phyloP scores from a whole-genome alignment of 2,113 vertebrate genomes.

The Atrichornis clamosus region DNA sequence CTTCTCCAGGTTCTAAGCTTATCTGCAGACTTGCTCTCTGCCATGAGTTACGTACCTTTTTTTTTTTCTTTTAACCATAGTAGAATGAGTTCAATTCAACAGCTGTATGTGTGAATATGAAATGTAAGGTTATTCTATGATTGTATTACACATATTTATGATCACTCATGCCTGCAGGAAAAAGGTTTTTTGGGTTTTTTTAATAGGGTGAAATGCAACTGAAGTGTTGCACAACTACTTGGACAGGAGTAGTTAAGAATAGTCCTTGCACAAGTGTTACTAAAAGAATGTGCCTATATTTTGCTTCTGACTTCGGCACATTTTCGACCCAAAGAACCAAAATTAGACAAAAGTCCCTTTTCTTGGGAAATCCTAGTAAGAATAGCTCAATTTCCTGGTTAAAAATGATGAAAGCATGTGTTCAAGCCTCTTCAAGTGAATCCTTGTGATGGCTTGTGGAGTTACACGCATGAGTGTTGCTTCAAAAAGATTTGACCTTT shows the following conservation, averaged over 20 bases:
- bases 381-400: not conserved
- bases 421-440: not conserved
- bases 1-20: not conserved
- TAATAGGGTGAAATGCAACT: not conserved
- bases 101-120: not conserved
- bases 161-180: not conserved
- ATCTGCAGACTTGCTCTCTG: not conserved
- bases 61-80: not conserved
- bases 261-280: not conserved
- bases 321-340: not conserved
- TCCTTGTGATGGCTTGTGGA: not conserved
- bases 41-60: not conserved
- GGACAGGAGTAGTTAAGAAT: not conserved
- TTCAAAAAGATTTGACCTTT: not conserved
- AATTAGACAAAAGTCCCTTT: not conserved
- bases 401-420: not conserved
- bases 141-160: not conserved
- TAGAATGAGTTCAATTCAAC: not conserved
- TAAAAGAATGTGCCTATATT: not conserved
- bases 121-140: not conserved
- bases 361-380: not conserved
- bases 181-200: not conserved
- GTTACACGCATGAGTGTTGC: not conserved
- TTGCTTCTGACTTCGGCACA: not conserved
- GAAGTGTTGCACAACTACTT: not conserved